These are phyloP conservation scores for Odontophorus gujanensis DNA, from an alignment of 2,113 vertebrate species.

Conservation along the genomic window DNA sequence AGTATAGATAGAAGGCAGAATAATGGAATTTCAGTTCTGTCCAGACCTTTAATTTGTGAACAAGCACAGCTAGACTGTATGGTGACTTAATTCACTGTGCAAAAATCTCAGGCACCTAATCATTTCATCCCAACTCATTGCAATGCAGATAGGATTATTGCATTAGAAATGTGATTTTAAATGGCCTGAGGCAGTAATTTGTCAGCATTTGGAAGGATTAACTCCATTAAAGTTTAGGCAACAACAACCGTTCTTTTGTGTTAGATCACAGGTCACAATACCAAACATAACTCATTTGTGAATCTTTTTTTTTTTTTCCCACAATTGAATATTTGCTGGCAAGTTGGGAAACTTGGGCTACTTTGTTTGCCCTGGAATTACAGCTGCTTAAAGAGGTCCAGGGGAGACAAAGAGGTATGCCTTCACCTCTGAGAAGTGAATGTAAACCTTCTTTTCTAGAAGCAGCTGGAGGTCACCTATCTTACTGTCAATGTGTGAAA, in stretches of 20 bases:
- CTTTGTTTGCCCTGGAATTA: slow-evolving; percentile 2
- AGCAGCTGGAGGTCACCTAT: background rate
- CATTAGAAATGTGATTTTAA: slow-evolving; percentile 80
- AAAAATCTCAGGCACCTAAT: slow-evolving; percentile 71
- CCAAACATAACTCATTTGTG: slow-evolving; percentile 27
- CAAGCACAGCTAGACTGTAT: slow-evolving; percentile 45
- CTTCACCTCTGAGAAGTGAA: background rate
- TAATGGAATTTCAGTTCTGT: slow-evolving; percentile 51
- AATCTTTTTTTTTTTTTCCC: slow-evolving; percentile 48
- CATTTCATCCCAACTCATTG: slow-evolving; percentile 65
- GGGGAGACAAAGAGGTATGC: background rate
- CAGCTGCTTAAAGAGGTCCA: background rate
- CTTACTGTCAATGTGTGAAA: background rate
- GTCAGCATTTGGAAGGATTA: slow-evolving; percentile 79
- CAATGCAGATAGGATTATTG: slow-evolving; percentile 76
- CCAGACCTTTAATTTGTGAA: slow-evolving; percentile 73
- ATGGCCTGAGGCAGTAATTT: slow-evolving; percentile 70
- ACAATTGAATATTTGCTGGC: background rate
- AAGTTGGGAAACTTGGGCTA: background rate
- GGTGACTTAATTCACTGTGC: slow-evolving; percentile 75
- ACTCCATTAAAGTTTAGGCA: slow-evolving; percentile 69
- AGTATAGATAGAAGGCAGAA: slow-evolving; percentile 3
- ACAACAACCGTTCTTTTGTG: slow-evolving; percentile 55
- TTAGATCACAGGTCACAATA: slow-evolving; percentile 47
- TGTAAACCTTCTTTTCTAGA: background rate